Conservation (phyloP, 2,797 vertebrate genomes). For the Lophius americanus region DNA sequence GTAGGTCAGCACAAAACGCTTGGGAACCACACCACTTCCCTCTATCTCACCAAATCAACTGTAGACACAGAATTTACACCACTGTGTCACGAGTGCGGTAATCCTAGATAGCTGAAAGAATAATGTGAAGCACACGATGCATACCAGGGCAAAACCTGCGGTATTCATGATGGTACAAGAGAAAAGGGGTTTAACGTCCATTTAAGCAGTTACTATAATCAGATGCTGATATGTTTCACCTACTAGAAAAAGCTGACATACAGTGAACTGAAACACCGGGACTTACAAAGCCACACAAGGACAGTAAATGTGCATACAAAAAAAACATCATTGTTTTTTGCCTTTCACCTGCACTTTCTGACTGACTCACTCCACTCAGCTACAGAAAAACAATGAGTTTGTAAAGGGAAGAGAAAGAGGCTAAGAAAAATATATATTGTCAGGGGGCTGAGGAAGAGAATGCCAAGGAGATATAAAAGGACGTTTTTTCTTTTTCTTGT, state of each 20-base stretch:
- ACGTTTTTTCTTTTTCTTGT: constrained; percentile 56
- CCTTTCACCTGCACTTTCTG: constrained; percentile 10
- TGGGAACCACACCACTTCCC: constrained; percentile 11
- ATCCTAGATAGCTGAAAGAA: not conserved
- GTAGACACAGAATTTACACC: not conserved
- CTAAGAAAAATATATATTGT: constrained; percentile 44
- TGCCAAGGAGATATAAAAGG: constrained; percentile 48
- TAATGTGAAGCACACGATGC: not conserved
- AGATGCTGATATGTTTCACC: constrained; percentile 10
- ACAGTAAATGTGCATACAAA: too few relatives aligned
- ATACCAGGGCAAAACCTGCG: not conserved
- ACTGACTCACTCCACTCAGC: constrained; percentile 7
- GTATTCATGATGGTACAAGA: not conserved
- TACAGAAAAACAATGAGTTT: constrained; percentile 6
- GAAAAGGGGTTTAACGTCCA: not conserved
- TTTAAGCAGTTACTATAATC: not conserved
- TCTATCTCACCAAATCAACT: not conserved
- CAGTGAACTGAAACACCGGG: too few relatives aligned
- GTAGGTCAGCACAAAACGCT: constrained; percentile 42
- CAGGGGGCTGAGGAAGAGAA: constrained; percentile 38
- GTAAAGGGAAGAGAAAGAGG: constrained; percentile 11
- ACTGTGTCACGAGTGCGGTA: too few relatives aligned
- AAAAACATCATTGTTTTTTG: too few relatives aligned
- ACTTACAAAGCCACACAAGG: too few relatives aligned
- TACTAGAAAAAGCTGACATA: too few relatives aligned